Conservation (phyloP, 2,113 vertebrate genomes). For the Sinocyclocheilus maitianheensis region DNA sequence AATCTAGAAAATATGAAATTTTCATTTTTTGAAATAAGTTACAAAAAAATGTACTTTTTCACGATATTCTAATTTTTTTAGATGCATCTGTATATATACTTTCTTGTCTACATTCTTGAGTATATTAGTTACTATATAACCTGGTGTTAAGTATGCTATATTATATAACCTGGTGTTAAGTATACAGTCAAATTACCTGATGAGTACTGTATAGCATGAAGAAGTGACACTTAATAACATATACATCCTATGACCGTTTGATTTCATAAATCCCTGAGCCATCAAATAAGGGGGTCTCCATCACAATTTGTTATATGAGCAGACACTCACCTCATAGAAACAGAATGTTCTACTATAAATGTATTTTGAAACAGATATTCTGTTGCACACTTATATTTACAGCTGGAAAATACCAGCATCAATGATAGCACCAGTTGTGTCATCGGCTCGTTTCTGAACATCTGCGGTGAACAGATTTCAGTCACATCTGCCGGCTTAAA, state of each 20-base stretch:
- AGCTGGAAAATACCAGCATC: constrained; percentile 19
- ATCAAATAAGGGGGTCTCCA: background rate
- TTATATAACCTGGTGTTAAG: background rate
- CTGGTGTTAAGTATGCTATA: background rate
- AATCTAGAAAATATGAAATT: too few relatives aligned
- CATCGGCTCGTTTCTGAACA: constrained; percentile 26
- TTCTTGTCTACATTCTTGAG: too few relatives aligned
- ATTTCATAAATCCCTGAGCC: background rate
- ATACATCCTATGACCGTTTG: background rate
- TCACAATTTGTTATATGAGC: background rate
- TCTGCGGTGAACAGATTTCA: background rate
- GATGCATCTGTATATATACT: too few relatives aligned
- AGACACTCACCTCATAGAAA: constrained; percentile 6
- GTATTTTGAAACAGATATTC: constrained; percentile 14
- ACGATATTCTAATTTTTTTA: too few relatives aligned
- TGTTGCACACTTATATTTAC: constrained; percentile 30
- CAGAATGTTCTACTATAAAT: background rate
- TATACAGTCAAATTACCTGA: background rate
- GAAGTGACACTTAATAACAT: background rate
- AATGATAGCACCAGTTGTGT: constrained; percentile 37
- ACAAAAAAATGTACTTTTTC: too few relatives aligned
- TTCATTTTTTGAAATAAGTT: too few relatives aligned
- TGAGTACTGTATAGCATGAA: background rate
- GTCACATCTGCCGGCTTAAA: background rate
- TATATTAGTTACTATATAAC: too few relatives aligned